phyloP scores from a whole-genome alignment of 2,113 vertebrate species.

The Pitta sordida region DNA sequence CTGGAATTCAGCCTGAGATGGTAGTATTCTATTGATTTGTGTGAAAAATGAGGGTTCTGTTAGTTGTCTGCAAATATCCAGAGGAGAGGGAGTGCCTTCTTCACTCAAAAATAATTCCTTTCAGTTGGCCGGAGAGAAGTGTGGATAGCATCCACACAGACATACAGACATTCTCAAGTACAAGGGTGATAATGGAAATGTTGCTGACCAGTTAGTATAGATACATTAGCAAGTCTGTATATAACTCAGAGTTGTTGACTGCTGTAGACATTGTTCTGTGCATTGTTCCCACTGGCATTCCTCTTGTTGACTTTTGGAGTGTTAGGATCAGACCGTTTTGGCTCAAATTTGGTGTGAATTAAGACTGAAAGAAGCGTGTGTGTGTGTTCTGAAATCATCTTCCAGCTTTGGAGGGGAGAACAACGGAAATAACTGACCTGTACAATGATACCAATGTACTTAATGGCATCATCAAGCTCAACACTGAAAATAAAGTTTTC shows the following conservation, averaged over 20 bases:
- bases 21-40: background rate
- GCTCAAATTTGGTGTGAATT: background rate
- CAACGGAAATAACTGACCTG: background rate
- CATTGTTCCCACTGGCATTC: background rate
- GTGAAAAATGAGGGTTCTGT: background rate
- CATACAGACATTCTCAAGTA: background rate
- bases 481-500: background rate
- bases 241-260: constrained; percentile 7
- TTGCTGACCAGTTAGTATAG: background rate
- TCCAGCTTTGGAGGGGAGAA: background rate
- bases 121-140: background rate
- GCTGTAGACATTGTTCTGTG: constrained; percentile 12
- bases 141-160: background rate
- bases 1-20: background rate
- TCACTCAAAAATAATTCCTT: background rate
- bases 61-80: background rate
- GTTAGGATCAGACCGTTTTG: background rate
- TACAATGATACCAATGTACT: background rate
- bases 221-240: background rate
- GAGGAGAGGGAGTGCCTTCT: background rate
- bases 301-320: background rate
- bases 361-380: background rate
- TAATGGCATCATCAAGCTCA: background rate
- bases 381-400: background rate
- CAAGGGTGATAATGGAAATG: background rate